phyloP scores from a whole-genome alignment of 2,113 vertebrate genomes.

The Ictalurus furcatus region DNA sequence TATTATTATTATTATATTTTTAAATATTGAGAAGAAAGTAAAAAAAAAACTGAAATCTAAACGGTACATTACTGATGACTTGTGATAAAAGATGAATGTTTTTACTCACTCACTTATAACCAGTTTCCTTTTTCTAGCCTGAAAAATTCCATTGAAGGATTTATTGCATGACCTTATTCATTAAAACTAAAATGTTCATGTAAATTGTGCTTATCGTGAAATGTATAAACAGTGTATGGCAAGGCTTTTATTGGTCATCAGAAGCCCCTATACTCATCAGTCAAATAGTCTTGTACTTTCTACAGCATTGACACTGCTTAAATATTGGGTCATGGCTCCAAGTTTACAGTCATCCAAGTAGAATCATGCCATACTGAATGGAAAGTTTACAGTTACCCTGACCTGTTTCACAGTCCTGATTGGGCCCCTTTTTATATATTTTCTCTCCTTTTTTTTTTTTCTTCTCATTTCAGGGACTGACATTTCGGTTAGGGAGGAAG shows the following conservation, averaged over 20 bases:
- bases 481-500: slow-evolving; percentile 86
- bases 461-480: slow-evolving; percentile 78
- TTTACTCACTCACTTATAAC: neutral
- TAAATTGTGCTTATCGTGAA: neutral
- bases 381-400: neutral
- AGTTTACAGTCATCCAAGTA: neutral
- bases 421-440: neutral
- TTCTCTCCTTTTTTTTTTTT: neutral
- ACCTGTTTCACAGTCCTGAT: slow-evolving; percentile 34
- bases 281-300: neutral
- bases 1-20: too few species aligned
- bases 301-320: neutral
- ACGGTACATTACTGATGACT: neutral
- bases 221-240: neutral
- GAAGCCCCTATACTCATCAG: neutral
- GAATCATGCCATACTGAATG: neutral
- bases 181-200: neutral
- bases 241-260: neutral
- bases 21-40: too few species aligned
- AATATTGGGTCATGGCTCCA: slow-evolving; percentile 5
- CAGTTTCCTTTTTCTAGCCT: neutral
- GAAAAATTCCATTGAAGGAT: neutral
- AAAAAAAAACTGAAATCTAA: neutral
- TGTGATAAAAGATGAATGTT: neutral
- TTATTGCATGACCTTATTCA: neutral